A percentile compares a stretch with the other conserved stretches of the same genome.
Evolutionary conservation across 2,113 vertebrate species (phyloP).

Genomic region (Tauraco erythrolophus): DNA sequence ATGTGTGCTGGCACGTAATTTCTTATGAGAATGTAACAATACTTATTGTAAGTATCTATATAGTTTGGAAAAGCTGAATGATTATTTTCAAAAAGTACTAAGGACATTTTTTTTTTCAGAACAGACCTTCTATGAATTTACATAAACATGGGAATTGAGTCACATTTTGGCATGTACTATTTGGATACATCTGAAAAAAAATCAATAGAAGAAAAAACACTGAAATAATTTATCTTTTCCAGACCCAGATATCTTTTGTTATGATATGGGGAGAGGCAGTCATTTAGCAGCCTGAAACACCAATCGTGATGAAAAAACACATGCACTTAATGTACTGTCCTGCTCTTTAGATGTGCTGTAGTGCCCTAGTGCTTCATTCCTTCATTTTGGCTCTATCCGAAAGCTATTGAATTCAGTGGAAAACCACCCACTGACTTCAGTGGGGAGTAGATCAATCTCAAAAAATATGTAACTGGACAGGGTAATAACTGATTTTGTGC

Average conservation of each 20-base stretch:
- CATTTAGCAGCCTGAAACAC: background rate
- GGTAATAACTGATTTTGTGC: constrained; percentile 32
- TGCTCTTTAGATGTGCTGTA: background rate
- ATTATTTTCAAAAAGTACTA: background rate
- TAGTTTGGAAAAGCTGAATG: background rate
- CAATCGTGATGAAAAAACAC: background rate
- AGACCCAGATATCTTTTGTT: background rate
- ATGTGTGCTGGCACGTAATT: accelerated
- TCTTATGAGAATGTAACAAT: background rate
- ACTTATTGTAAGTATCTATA: background rate
- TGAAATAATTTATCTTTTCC: constrained; percentile 1
- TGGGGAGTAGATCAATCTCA: background rate
- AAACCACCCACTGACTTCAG: constrained; percentile 21
- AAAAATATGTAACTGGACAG: background rate
- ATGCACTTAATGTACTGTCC: constrained; percentile 4
- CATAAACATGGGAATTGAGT: background rate
- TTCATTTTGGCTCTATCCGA: background rate
- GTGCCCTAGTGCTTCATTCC: background rate
- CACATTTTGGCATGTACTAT: background rate
- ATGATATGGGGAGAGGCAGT: background rate
- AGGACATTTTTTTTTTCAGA: background rate
- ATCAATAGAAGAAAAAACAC: background rate
- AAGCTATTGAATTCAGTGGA: constrained; percentile 38
- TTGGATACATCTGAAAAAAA: background rate
- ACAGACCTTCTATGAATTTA: background rate